phyloP scores from a whole-genome alignment of 2,113 vertebrate genomes.

The Erythrocercus mccallii region DNA sequence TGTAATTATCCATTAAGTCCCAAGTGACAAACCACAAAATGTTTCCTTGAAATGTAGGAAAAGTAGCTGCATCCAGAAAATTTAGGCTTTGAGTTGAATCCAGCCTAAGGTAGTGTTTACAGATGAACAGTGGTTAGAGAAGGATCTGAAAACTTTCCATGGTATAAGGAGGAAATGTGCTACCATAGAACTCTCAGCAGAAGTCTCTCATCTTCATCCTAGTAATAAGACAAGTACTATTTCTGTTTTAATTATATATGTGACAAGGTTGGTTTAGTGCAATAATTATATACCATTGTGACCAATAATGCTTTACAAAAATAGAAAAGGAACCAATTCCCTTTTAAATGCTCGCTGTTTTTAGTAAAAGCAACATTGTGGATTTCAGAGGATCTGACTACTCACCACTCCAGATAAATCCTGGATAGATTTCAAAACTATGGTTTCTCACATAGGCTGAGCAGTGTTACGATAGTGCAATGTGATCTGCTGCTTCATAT shows the following conservation, averaged over 20 bases:
- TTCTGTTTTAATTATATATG: conserved; percentile 11
- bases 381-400: background rate
- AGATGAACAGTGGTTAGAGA: background rate
- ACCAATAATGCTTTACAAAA: background rate
- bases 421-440: background rate
- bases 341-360: background rate
- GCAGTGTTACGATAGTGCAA: rapidly evolving
- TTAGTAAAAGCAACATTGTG: background rate
- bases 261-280: background rate
- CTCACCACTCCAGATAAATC: background rate
- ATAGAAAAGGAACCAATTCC: background rate
- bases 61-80: background rate
- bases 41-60: background rate
- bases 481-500: background rate
- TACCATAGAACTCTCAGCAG: background rate
- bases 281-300: background rate
- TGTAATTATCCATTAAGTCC: background rate
- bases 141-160: background rate
- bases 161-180: background rate
- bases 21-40: background rate
- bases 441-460: background rate
- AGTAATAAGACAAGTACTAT: background rate
- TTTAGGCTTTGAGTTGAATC: background rate
- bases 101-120: background rate
- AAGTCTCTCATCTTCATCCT: conserved; percentile 7